Evolutionary conservation across 92 coral and sea anemone genomes (phyloP).

Genomic region (Nematostella vectensis): DNA sequence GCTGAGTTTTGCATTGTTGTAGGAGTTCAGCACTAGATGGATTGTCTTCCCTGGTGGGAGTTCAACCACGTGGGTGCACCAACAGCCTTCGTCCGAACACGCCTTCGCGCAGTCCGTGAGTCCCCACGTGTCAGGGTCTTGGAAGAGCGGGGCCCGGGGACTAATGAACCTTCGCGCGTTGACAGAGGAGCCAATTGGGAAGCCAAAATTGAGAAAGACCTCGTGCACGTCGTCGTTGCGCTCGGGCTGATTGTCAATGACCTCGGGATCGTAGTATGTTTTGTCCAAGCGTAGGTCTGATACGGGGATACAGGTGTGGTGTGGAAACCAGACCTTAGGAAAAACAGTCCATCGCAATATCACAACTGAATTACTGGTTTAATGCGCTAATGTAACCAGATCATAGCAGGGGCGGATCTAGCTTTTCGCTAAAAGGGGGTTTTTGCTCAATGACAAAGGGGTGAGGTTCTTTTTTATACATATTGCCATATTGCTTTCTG

Average conservation of each 20-base stretch:
- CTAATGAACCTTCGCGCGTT: conserved; percentile 26
- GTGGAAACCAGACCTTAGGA: conserved; percentile 21
- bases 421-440: too few species aligned
- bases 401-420: too few species aligned
- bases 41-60: conserved; percentile 35
- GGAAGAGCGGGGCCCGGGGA: conserved; percentile 58
- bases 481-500: too few species aligned
- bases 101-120: conserved; percentile 45
- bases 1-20: conserved; percentile 7
- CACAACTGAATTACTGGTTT: too few species aligned
- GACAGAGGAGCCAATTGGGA: conserved; percentile 38
- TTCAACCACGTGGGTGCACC: conserved; percentile 46
- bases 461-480: too few species aligned
- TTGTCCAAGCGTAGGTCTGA: conserved; percentile 21
- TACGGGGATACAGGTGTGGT: conserved; percentile 29
- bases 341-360: too few species aligned
- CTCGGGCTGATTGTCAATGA: conserved; percentile 4
- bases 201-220: conserved; percentile 39
- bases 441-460: too few species aligned
- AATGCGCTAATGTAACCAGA: too few species aligned
- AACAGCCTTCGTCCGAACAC: conserved; percentile 35
- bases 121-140: conserved; percentile 57
- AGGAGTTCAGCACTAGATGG: conserved; percentile 41
- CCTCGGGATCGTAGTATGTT: conserved; percentile 30
- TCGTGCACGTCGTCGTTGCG: conserved; percentile 41